phyloP scores from a whole-genome alignment of 2,113 vertebrate genomes.

The Serinus canaria region DNA sequence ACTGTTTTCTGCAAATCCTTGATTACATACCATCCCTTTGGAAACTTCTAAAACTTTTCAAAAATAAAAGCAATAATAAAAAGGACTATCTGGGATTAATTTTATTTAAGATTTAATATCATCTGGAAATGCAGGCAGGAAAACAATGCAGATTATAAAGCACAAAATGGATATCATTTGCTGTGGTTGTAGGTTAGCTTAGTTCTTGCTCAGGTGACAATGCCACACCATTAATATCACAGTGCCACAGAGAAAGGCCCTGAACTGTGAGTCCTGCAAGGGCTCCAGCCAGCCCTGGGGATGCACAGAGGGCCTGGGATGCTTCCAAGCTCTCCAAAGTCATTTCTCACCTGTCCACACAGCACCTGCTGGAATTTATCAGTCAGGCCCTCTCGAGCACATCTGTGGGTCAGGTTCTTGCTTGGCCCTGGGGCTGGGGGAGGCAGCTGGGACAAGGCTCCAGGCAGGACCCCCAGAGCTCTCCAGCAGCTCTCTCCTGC shows the following conservation, averaged over 20 bases:
- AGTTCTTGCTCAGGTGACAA: not conserved
- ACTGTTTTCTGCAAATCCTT: not conserved
- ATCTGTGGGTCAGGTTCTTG: not conserved
- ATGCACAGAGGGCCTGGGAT: not conserved
- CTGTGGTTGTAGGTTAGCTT: not conserved
- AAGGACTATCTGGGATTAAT: not conserved
- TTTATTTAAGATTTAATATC: not conserved
- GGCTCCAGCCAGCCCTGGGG: not conserved
- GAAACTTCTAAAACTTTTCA: not conserved
- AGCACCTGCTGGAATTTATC: not conserved
- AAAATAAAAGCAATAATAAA: not conserved
- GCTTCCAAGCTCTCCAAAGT: not conserved
- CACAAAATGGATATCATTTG: not conserved
- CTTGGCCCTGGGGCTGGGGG: not conserved
- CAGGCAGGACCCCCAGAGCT: not conserved
- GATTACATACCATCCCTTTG: not conserved
- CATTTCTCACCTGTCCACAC: conserved; percentile 5
- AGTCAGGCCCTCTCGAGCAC: not conserved
- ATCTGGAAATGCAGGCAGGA: not conserved
- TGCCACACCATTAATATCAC: not conserved
- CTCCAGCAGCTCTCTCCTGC: not conserved
- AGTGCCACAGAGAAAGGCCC: not conserved
- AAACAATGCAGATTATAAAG: not conserved
- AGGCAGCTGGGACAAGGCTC: not conserved
- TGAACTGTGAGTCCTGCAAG: not conserved